Base-by-base conservation (phyloP, 2,888 invertebrate genomes). In the Oligia latruncula region DNA sequence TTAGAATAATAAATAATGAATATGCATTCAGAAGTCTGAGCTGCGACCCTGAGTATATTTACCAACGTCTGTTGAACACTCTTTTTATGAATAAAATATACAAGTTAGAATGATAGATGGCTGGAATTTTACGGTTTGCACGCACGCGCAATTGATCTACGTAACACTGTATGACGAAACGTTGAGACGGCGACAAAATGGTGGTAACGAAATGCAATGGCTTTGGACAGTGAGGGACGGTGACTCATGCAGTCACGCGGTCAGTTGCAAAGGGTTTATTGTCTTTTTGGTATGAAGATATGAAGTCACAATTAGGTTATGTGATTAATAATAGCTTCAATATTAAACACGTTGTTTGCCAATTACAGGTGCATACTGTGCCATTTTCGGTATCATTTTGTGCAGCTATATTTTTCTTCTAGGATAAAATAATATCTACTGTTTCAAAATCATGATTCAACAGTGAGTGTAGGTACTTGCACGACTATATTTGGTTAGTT, bases 121-220 rank as follows among this genome's bases (percentile, higher is more conserved):
- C 29, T 82, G 76, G 78, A 83, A 80, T 84, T 84, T 78, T 84
- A 81, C 77, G 81, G 81, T 78, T 62, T 85, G 83, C 74, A 80
- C 77, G 83, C 78, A 81, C 79, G 77, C 78, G 78, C 78, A 86
- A 87, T 84, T 78, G 74, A 55, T 60, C 70, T 75, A 85, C 85
- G 80, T 87, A 88, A 85, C 52, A 43, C 67, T 60, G 58, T 58
- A 73, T 88, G 87, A 82, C 66, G 88, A 88, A 88, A 88, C 43
- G 5, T 62, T 62, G 11, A 78, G 72, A 20, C 64, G 65, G 73
- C 78, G 78, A 85, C 88, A 87, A 81, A 82, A 78, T 58, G 55
- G 62, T 64, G 15, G 58, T 82, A 74, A 68, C 85, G 79, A 79
- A 85, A 83, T 52, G 77, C 78, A 82, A 43, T 64, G 67, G 15